A percentile compares a stretch with the other conserved stretches of the same genome.
Evolutionary conservation across 2,888 invertebrate species (phyloP).

Genomic region (Parochlus steinenii): DNA sequence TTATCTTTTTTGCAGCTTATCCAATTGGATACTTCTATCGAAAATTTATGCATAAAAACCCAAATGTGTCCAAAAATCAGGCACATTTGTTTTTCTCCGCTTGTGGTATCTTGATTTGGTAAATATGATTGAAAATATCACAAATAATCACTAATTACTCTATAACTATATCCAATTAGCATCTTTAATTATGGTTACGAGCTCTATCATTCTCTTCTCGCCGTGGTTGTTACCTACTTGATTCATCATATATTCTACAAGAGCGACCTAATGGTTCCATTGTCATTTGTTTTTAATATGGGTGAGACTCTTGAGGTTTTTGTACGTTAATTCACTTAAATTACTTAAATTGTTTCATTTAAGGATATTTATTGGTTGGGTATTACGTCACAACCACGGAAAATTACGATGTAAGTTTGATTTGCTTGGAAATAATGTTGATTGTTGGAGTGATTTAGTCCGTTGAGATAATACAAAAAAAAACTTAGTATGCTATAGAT

Average conservation of each 20-base stretch:
- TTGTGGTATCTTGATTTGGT: slow-evolving; percentile 40
- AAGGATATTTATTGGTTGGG: slow-evolving; percentile 32
- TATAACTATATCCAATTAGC: too few species aligned
- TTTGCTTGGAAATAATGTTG: too few species aligned
- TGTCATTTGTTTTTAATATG: slow-evolving; percentile 72
- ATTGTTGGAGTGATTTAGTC: too few species aligned
- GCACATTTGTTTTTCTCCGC: slow-evolving; percentile 52
- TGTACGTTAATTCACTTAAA: slow-evolving; percentile 1
- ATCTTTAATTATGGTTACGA: slow-evolving; percentile 72
- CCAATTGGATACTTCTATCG: slow-evolving; percentile 52
- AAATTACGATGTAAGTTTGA: slow-evolving; percentile 69
- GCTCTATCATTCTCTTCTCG: slow-evolving; percentile 56
- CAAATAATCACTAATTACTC: not conserved
- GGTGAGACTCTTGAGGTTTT: not conserved
- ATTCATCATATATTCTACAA: slow-evolving; percentile 47
- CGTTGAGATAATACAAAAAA: too few species aligned
- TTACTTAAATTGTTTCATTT: not conserved
- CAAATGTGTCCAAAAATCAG: slow-evolving; percentile 33
- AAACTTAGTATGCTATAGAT: too few species aligned
- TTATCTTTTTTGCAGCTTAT: slow-evolving; percentile 41
- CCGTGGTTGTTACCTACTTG: slow-evolving; percentile 53
- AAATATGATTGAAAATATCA: not conserved
- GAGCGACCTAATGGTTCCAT: slow-evolving; percentile 42
- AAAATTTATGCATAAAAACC: slow-evolving; percentile 36
- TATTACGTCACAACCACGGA: slow-evolving; percentile 68